These are phyloP conservation scores for Himalopsyche anomala DNA, from an alignment of 2,888 invertebrate genomes.

Conservation along the genomic window DNA sequence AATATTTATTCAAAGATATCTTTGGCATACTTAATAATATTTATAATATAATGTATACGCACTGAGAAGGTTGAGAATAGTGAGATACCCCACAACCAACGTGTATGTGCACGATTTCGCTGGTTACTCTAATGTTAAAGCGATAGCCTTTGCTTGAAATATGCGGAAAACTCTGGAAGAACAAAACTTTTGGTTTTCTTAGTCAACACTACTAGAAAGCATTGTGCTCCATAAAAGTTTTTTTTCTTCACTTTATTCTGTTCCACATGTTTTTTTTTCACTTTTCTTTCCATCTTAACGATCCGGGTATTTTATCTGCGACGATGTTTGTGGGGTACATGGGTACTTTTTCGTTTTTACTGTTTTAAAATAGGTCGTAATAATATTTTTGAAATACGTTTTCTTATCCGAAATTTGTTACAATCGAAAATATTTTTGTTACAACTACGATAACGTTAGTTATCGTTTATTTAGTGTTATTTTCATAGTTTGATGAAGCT, in stretches of 20 bases:
- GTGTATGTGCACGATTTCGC: neutral
- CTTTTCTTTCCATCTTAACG: conserved; percentile 22
- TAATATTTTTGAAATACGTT: too few species aligned
- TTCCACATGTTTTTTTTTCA: conserved; percentile 36
- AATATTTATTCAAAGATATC: too few species aligned
- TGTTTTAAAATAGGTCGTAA: neutral
- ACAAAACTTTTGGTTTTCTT: conserved; percentile 43
- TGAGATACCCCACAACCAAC: too few species aligned
- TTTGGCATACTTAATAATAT: too few species aligned
- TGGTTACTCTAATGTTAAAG: neutral
- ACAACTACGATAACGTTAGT: too few species aligned
- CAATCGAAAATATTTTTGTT: too few species aligned
- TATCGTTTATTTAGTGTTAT: too few species aligned
- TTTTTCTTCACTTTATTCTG: conserved; percentile 23
- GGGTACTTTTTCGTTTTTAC: neutral
- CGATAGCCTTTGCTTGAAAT: conserved; percentile 28
- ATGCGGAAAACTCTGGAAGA: conserved; percentile 36
- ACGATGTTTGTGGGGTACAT: neutral
- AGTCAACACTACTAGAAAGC: conserved; percentile 36
- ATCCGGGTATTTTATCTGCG: conserved; percentile 20
- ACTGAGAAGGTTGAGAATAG: too few species aligned
- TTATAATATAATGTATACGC: too few species aligned
- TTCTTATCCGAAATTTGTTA: too few species aligned
- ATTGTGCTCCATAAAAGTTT: conserved; percentile 36
- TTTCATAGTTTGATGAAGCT: too few species aligned